Percentiles rank a stretch among this genome's conserved stretches.
phyloP scores from a whole-genome alignment of 1,140 invertebrate species.

The Chionoecetes opilio region DNA sequence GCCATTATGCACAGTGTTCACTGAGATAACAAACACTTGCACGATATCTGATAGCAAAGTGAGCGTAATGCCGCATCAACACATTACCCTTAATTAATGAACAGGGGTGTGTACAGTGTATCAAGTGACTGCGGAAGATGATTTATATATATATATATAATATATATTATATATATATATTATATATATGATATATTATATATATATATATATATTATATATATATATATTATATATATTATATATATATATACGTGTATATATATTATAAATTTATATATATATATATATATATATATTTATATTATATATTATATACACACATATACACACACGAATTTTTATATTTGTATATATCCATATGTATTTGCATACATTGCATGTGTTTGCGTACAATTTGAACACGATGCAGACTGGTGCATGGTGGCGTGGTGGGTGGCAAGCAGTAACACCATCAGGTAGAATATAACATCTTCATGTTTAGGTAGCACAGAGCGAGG shows the following conservation, averaged over 20 bases:
- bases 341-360: slow-evolving; percentile 7
- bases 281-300: slow-evolving; percentile 60
- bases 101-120: background rate
- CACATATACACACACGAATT: slow-evolving; percentile 52
- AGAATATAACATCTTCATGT: too few species aligned
- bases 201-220: slow-evolving; percentile 51
- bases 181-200: slow-evolving; percentile 58
- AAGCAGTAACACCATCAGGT: too few species aligned
- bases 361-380: too few species aligned
- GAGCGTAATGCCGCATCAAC: background rate
- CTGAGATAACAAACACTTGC: background rate
- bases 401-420: too few species aligned
- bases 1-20: slow-evolving; percentile 19
- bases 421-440: too few species aligned
- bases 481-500: too few species aligned
- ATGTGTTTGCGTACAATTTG: too few species aligned
- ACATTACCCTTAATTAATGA: background rate
- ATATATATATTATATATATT: slow-evolving; percentile 30
- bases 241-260: too few species aligned
- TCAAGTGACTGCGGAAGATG: background rate
- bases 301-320: slow-evolving; percentile 55
- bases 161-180: slow-evolving; percentile 62
- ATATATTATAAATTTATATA: background rate
- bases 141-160: slow-evolving; percentile 61
- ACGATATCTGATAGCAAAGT: background rate